Evolutionary conservation across 2,797 vertebrate genomes (phyloP).

Genomic region (Psittacula derbiana): DNA sequence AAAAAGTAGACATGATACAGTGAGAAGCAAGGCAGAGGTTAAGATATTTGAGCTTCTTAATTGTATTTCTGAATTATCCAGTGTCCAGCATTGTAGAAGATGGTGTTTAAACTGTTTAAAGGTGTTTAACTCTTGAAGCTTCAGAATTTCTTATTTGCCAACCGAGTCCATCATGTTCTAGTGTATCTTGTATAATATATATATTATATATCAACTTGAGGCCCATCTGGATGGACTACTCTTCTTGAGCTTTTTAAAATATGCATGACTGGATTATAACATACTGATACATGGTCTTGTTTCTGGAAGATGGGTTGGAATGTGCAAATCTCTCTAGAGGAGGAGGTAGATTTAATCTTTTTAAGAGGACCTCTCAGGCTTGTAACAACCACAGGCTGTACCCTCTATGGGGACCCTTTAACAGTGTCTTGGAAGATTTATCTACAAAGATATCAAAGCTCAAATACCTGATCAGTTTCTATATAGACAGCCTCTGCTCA

Average conservation of each 20-base stretch:
- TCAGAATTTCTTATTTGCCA: neutral
- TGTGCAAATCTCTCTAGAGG: neutral
- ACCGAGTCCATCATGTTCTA: neutral
- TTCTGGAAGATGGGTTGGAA: neutral
- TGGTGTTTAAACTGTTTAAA: neutral
- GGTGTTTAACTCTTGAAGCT: neutral
- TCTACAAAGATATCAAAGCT: neutral
- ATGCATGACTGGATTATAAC: neutral
- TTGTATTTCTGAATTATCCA: neutral
- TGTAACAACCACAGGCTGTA: neutral
- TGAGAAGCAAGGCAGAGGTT: neutral
- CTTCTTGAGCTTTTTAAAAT: neutral
- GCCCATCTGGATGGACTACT: neutral
- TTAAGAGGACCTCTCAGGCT: neutral
- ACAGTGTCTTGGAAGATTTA: neutral
- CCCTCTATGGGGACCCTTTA: neutral
- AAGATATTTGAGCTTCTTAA: neutral
- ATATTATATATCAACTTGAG: neutral
- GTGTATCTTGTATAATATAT: neutral
- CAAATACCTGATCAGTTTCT: neutral
- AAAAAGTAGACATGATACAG: neutral
- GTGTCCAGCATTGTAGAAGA: neutral
- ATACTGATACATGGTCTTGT: neutral
- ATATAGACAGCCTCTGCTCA: neutral
- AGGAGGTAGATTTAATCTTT: neutral